Percentiles rank a stretch among this genome's conserved stretches.
Evolutionary conservation across 2,888 invertebrate genomes (phyloP).

Genomic region (Alloscopus bannaensis): DNA sequence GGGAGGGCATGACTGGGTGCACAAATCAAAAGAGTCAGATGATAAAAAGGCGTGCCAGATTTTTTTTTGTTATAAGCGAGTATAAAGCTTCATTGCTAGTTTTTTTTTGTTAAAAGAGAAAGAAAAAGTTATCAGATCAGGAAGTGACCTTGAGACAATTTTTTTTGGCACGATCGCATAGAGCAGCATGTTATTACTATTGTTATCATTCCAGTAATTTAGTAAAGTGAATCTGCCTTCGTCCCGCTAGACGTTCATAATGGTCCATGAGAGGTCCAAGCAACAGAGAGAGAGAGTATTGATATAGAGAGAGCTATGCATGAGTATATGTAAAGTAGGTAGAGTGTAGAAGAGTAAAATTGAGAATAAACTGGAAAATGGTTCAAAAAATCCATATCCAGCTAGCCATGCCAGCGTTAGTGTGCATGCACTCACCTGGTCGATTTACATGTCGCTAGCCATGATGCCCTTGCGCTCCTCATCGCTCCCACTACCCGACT

Average conservation of each 20-base stretch:
- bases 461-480: slow-evolving; percentile 59
- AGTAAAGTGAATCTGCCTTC: slow-evolving; percentile 15
- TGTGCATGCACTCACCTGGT: slow-evolving; percentile 72
- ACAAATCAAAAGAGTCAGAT: too few relatives aligned
- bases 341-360: slow-evolving; percentile 44
- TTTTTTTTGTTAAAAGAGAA: too few relatives aligned
- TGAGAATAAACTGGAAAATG: slow-evolving; percentile 30
- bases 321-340: slow-evolving; percentile 30
- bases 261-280: slow-evolving; percentile 70
- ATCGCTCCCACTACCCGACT: slow-evolving; percentile 70
- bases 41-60: too few relatives aligned
- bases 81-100: too few relatives aligned
- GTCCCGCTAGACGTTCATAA: slow-evolving; percentile 52
- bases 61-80: too few relatives aligned
- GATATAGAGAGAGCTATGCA: slow-evolving; percentile 60
- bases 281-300: too few relatives aligned
- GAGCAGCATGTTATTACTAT: too few relatives aligned
- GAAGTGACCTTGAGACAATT: too few relatives aligned
- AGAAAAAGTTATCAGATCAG: too few relatives aligned
- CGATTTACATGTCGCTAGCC: slow-evolving; percentile 73
- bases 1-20: too few relatives aligned
- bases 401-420: slow-evolving; percentile 48
- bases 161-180: too few relatives aligned
- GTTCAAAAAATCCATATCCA: slow-evolving; percentile 57
- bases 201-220: too few relatives aligned